phyloP scores from a whole-genome alignment of 1,140 invertebrate genomes.

The Glossosoma conforme region DNA sequence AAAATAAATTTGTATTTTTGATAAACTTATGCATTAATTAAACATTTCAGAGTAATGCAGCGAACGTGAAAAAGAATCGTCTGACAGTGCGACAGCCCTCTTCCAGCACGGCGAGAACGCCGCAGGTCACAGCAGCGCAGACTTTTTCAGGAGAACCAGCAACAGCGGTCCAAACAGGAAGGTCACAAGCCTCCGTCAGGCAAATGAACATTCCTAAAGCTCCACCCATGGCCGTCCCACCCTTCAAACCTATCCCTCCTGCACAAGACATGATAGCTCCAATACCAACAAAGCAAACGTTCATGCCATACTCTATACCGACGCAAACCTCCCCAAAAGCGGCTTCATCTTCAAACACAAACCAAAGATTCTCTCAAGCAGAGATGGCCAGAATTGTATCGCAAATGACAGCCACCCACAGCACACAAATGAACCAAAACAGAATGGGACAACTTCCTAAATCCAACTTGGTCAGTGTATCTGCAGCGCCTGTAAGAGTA shows the following conservation, averaged over 20 bases:
- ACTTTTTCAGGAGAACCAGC: not conserved
- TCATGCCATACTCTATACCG: slow-evolving; percentile 38
- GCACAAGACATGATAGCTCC: slow-evolving; percentile 48
- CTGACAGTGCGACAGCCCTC: slow-evolving; percentile 32
- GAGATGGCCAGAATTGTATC: slow-evolving; percentile 39
- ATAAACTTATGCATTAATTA: not conserved
- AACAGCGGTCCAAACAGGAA: slow-evolving; percentile 6
- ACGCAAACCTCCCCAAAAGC: slow-evolving; percentile 44
- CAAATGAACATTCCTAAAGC: slow-evolving; percentile 50
- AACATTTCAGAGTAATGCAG: slow-evolving; percentile 17
- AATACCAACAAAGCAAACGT: slow-evolving; percentile 41
- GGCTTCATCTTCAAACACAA: slow-evolving; percentile 32
- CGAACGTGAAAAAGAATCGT: slow-evolving; percentile 17
- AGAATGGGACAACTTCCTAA: slow-evolving; percentile 27
- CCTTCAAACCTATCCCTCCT: slow-evolving; percentile 70
- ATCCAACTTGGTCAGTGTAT: slow-evolving; percentile 23
- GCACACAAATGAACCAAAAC: slow-evolving; percentile 35
- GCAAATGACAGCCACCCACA: slow-evolving; percentile 39
- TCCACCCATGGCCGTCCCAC: slow-evolving; percentile 56
- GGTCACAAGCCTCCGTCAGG: slow-evolving; percentile 19
- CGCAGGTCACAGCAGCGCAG: not conserved
- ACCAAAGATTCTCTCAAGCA: slow-evolving; percentile 30
- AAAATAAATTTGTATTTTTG: not conserved
- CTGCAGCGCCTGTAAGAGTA: slow-evolving; percentile 18
- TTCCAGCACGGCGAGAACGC: slow-evolving; percentile 3